These are phyloP conservation scores for Pyrochroa serraticornis DNA, from an alignment of 2,888 invertebrate genomes.

Conservation along the genomic window DNA sequence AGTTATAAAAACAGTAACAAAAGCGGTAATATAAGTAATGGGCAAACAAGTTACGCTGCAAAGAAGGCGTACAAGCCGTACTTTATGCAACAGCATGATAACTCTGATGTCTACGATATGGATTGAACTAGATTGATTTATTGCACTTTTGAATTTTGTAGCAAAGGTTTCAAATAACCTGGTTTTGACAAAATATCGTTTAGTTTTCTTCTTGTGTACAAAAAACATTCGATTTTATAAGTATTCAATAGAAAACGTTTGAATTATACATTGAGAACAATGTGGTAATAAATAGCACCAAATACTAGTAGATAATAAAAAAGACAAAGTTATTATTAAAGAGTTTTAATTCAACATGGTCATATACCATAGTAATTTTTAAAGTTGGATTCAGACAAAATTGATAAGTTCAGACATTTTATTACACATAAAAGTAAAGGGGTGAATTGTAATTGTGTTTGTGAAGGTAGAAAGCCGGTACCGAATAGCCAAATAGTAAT, in stretches of 20 bases:
- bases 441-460: too few species aligned
- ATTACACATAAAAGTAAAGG: too few species aligned
- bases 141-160: slow-evolving; percentile 1
- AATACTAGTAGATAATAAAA: not conserved
- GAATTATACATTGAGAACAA: not conserved
- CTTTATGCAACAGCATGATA: slow-evolving; percentile 45
- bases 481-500: too few species aligned
- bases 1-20: slow-evolving; percentile 23
- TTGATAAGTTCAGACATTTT: too few species aligned
- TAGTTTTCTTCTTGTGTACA: not conserved
- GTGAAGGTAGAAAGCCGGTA: too few species aligned
- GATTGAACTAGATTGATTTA: not conserved
- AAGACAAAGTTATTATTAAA: not conserved
- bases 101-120: slow-evolving; percentile 5
- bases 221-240: not conserved
- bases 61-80: slow-evolving; percentile 50
- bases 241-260: not conserved
- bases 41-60: slow-evolving; percentile 30
- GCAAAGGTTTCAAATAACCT: not conserved
- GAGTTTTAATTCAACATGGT: too few species aligned
- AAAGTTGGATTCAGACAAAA: too few species aligned
- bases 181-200: not conserved
- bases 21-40: slow-evolving; percentile 4
- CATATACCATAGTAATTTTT: too few species aligned
- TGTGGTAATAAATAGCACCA: not conserved